Base-by-base conservation (phyloP, 2,797 vertebrate genomes). In the Octomys mimax region DNA sequence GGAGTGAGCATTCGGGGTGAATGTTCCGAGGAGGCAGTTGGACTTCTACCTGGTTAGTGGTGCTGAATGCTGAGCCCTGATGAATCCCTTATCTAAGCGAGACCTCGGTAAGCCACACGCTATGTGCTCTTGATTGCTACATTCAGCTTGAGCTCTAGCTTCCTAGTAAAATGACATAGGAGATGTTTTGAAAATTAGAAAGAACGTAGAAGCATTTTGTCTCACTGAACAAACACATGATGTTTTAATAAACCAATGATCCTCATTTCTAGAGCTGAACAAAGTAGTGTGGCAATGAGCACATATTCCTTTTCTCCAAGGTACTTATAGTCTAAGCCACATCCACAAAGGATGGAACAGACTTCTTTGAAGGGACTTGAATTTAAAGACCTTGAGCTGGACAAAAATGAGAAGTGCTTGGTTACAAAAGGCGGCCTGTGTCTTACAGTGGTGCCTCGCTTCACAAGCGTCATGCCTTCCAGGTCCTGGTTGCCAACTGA, bases 161-260 rank as follows among this genome's bases (percentile, higher is more conserved):
- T 57, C 26, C 28, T 54, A n/a, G 28, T 75, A 46, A 80, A 84
- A 92, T 71, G 31, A 73, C 68, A 22, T 24, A 28, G 68, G 78
- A 14, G 4, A 13, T 82, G 16, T 49, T 94, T 71, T 66, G 95
- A 92, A 11, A 24, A 42, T 61, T 66, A 81, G 5, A 94, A 26
- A 83, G 66, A 22, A 57, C 19, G 6, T n/a, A 52, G 2, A 62
- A 61, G 59, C 19, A 61, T 22, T 61, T 61, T 46, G 11, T 75
- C 39, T 75, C 22, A 75, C 10, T 75, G 71, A 75, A 42, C 22
- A 71, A 42, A 42, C 24, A 14, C 39, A 19, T 75, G 12, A 14
- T 28, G 36, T 46, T 6, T 46, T 28, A 75, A 1, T 24, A 28
- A 46, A 71, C 68, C n/a, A 71, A 16, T 26, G 39, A 70, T 10